Evolutionary conservation across 1,140 invertebrate genomes (phyloP), one percentile per base, ranked within the genome.

Genomic region (Papilio xuthus): DNA sequence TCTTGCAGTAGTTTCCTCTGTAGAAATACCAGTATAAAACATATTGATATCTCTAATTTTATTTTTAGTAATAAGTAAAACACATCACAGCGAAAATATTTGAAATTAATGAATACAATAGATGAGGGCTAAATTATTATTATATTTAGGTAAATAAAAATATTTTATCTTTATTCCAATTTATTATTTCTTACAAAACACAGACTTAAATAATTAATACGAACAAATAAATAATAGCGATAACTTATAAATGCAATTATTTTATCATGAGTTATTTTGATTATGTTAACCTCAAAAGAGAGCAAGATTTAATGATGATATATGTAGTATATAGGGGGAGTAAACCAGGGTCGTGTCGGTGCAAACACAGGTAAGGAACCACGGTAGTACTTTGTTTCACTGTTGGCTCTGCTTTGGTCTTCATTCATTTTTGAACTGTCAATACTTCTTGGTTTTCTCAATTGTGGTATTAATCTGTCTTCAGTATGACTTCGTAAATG

Each of bases 291-390:
- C 44, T 47, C 15, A 47, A 6, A 47, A 47, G 44, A 47, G 15
- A 47, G 0, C 44, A 47, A 18, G 4, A 20, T 53, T 53, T 1
- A 53, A 53, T 53, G n/a, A 53, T 20, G n/a, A 53, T 53, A 53
- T n/a, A 53, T 53, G 18, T 53, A 60, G 56, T 26, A 26, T 12
- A 60, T 60, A 60, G 20, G 56, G 13, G 56, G 56, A 13, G 56
- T 26, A 67, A 67, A 67, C 60, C 60, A 67, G 23, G 60, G 60
- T 28, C 60, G 23, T 28, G 60, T 67, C 15, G 60, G 60, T 28
- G 60, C 23, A 15, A 67, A 67, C 26, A 67, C 6, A 32, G 60
- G 60, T 1, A 67, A 15, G 12, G 26, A 67, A 28, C 26, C 32
- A 26, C 23, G 26, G 26, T 28, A 67, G 13, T 28, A 12, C 26